A percentile compares a stretch with the other conserved stretches of the same genome.
Conservation (phyloP, 2,797 vertebrate species). For the Erithacus rubecula region DNA sequence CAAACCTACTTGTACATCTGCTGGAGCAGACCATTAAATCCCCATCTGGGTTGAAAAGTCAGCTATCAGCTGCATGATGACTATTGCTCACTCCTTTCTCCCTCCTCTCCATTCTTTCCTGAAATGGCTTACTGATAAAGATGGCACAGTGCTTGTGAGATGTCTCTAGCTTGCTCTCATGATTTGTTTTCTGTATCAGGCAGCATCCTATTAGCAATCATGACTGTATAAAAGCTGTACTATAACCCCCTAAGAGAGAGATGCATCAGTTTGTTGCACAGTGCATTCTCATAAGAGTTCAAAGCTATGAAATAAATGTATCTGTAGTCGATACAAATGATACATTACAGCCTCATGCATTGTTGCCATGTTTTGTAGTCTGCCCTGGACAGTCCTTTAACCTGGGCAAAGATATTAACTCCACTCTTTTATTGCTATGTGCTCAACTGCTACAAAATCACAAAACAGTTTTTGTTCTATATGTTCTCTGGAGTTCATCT, state of each 20-base stretch:
- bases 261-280: neutral
- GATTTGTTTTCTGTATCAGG: neutral
- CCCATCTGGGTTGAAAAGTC: neutral
- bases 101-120: neutral
- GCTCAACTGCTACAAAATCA: neutral
- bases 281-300: neutral
- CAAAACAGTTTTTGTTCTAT: neutral
- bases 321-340: neutral
- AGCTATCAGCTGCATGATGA: neutral
- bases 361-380: neutral
- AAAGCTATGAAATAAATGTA: neutral
- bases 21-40: neutral
- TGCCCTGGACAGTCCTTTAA: neutral
- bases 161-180: neutral
- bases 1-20: neutral
- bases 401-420: neutral
- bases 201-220: neutral
- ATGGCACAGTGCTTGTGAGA: neutral
- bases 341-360: neutral
- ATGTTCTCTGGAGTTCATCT: neutral
- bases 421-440: neutral
- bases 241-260: neutral
- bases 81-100: neutral
- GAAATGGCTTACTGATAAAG: neutral
- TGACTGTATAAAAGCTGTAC: neutral